Evolutionary conservation across 2,113 vertebrate species (phyloP), one percentile per base, ranked within the genome.

Genomic region (Cephalopholis sonnerati): DNA sequence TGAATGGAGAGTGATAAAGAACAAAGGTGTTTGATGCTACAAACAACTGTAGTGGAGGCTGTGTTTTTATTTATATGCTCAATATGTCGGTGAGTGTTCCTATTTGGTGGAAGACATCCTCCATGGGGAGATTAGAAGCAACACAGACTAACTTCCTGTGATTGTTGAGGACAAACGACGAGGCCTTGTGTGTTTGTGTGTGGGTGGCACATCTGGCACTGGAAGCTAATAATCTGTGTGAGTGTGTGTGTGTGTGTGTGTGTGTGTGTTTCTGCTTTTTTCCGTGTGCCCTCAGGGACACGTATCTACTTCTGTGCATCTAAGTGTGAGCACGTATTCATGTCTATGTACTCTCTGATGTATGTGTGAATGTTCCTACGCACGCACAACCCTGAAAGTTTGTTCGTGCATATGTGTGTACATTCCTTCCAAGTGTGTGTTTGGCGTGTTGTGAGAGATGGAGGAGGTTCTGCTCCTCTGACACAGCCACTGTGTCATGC

Each of bases 141-240:
- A 55, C 80, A 36, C 18, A 4, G 65, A 82, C 83, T 50, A 73
- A 91, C 91, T 91, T 94, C 91, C 91, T 92, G 87, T 92, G 89
- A 94, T 93, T 93, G 91, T 91, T 75, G 82, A 90, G 89, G 85
- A 91, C 91, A 90, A 89, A 76, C 76, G 66, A 77, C 25, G 67
- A 79, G 85, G 88, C 88, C 90, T 83, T 17, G 48, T 78, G 84
- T 88, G 74, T 86, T 82, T 81, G 46, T 75, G 77, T 87, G 93
- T 89, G 91, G 93, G 93, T 91, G 92, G 92, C 91, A 94, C 93
- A 93, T 94, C 92, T 93, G 92, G 90, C 92, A 91, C 77, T 80
- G 79, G 66, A 78, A 88, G 87, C 87, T 89, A 90, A 89, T 92
- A 91, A 90, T 84, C 75, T 74, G 65, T 82, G 66, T 79, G 79